Conservation (phyloP, 1,140 invertebrate genomes). For the Lordiphosa clarofinis region DNA sequence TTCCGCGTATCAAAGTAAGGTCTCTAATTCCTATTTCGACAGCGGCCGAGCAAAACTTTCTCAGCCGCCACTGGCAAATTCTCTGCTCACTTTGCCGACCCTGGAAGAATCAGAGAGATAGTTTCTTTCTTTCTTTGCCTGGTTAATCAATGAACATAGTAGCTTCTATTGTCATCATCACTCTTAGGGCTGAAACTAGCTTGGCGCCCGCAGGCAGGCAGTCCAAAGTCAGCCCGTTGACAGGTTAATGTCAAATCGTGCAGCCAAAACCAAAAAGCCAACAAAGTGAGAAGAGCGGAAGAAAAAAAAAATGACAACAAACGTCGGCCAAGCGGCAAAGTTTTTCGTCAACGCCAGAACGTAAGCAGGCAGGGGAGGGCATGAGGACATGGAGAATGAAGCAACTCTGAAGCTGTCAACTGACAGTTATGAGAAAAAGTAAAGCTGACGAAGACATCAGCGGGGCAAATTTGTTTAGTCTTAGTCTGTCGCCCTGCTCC, state of each 20-base stretch:
- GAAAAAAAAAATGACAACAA: slow-evolving; percentile 33
- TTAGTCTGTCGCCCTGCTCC: slow-evolving; percentile 39
- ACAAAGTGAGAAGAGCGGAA: slow-evolving; percentile 23
- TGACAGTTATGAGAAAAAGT: slow-evolving; percentile 77
- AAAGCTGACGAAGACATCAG: slow-evolving; percentile 74
- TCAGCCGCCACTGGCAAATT: too few species aligned
- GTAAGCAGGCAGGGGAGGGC: neutral
- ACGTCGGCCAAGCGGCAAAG: slow-evolving; percentile 26
- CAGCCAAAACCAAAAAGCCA: slow-evolving; percentile 60
- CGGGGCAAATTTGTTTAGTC: slow-evolving; percentile 74
- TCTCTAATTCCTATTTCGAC: too few species aligned
- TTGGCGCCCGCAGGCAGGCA: slow-evolving; percentile 32
- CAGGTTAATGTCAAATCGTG: slow-evolving; percentile 71
- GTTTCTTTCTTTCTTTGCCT: too few species aligned
- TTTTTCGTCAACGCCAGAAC: slow-evolving; percentile 34
- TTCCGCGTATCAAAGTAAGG: too few species aligned
- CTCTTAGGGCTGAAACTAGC: slow-evolving; percentile 18
- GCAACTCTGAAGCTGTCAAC: slow-evolving; percentile 69
- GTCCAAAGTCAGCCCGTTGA: slow-evolving; percentile 42
- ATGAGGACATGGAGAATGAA: slow-evolving; percentile 22
- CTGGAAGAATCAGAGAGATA: too few species aligned
- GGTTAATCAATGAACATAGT: too few species aligned
- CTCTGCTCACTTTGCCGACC: too few species aligned
- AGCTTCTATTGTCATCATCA: neutral
- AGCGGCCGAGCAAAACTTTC: too few species aligned